Base-by-base conservation (phyloP, 2,888 invertebrate species). In the Drosophila fungiperda region DNA sequence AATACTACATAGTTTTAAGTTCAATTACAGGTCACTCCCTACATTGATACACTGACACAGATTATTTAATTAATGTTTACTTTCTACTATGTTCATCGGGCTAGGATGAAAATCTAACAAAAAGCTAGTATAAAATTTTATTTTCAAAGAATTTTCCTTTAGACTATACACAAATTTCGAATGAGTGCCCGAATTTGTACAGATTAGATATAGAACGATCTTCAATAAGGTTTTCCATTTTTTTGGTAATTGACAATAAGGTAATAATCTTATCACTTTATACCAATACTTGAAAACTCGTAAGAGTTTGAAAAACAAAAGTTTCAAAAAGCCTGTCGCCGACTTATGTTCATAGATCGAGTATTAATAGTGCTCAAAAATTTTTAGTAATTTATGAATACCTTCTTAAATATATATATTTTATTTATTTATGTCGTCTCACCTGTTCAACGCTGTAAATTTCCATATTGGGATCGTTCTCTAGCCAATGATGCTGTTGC, bases 371-470 rank as follows among this genome's bases (percentile, higher is more conserved):
- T 15, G 20, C 20, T 23, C 7, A 4, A 23, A 15, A 15, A 45
- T 45, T 23, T 45, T 15, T 6, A 45, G 15, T 23, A 23, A 8
- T 15, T 8, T 45, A 15, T 45, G 23, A 45, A 45, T 15, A 45
- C 2, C 8, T 15, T 45, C 3, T 2, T 8, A 45, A 12, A 1
- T 7, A 12, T 1, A 48, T 29, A 17, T 0, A 17, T n/a, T 17
- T 29, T 0, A 17, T n/a, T 17, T 29, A 12, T 50, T n/a, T 6
- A 11, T 29, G 12, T 32, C 1, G 1, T 32, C 50, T 50, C 29
- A 93, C 93, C 92, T 93, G 93, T 68, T 93, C 93, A 3, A 93
- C 93, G 78, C 93, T 93, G 80, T 93, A 93, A 71, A 93, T 92
- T 89, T 93, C 93, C 92, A 93, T 93, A 78, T 93, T 93, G 55